phyloP scores from a whole-genome alignment of 2,797 vertebrate genomes.

The Crocidura indochinensis region DNA sequence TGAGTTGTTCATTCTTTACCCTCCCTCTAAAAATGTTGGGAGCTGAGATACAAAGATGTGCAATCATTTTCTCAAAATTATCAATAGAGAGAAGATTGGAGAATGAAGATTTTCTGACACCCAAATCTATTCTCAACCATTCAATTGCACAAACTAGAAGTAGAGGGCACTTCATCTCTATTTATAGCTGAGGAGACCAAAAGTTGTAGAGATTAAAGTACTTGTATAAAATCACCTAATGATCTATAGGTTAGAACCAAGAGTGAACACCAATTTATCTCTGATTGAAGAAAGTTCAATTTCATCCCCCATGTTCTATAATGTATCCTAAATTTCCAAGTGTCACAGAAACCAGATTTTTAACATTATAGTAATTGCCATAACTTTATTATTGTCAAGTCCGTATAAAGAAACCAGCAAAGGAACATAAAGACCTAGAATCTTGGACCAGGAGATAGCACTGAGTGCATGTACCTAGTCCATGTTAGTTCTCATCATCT shows the following conservation, averaged over 20 bases:
- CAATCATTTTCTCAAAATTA: neutral
- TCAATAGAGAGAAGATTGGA: neutral
- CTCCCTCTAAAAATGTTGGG: neutral
- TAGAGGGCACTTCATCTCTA: neutral
- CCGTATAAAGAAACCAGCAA: neutral
- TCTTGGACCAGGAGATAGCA: no score
- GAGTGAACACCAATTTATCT: neutral
- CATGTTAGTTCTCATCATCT: no score
- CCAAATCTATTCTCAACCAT: neutral
- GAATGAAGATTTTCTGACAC: neutral
- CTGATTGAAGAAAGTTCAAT: neutral
- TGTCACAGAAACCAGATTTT: neutral
- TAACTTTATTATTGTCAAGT: neutral
- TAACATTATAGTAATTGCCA: neutral
- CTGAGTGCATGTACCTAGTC: no score
- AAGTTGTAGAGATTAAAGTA: neutral
- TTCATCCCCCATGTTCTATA: neutral
- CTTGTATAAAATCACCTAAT: neutral
- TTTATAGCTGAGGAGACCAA: neutral
- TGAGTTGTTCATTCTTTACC: neutral
- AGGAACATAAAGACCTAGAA: neutral
- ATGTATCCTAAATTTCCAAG: neutral
- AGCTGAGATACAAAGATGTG: slow-evolving; percentile 30
- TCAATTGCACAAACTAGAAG: neutral
- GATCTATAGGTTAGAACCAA: neutral